phyloP scores from a whole-genome alignment of 2,797 vertebrate genomes.

The Holocentrus rufus region DNA sequence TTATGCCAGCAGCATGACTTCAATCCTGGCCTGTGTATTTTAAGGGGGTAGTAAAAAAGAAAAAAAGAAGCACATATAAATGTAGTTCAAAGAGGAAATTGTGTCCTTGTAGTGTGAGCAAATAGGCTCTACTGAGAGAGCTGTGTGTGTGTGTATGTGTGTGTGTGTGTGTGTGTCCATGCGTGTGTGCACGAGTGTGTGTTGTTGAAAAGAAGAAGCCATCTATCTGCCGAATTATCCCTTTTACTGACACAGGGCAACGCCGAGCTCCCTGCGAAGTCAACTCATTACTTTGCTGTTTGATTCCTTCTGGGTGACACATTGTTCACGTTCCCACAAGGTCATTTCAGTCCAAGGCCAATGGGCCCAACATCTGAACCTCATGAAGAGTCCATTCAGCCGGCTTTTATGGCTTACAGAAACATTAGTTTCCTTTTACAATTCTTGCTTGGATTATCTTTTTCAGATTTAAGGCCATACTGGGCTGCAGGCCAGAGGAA shows the following conservation, averaged over 20 bases:
- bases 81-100: slow-evolving; percentile 67
- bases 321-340: slow-evolving; percentile 59
- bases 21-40: slow-evolving; percentile 68
- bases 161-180: slow-evolving; percentile 16
- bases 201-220: slow-evolving; percentile 21
- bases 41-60: slow-evolving; percentile 68
- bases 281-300: slow-evolving; percentile 23
- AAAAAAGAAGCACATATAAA: slow-evolving; percentile 61
- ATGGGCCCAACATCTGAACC: slow-evolving; percentile 65
- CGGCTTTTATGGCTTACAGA: slow-evolving; percentile 60
- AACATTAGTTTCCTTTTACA: slow-evolving; percentile 71
- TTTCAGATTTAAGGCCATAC: slow-evolving; percentile 61
- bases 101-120: slow-evolving; percentile 59
- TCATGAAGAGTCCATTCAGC: slow-evolving; percentile 58
- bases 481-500: slow-evolving; percentile 63
- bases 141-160: slow-evolving; percentile 20
- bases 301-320: slow-evolving; percentile 51
- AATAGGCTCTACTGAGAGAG: slow-evolving; percentile 53
- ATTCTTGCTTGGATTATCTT: slow-evolving; percentile 64
- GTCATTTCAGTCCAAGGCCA: slow-evolving; percentile 63
- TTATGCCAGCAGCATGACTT: slow-evolving; percentile 79
- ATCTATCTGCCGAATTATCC: neutral
- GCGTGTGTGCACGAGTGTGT: slow-evolving; percentile 8
- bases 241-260: neutral
- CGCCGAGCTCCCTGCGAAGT: slow-evolving; percentile 14